These are phyloP conservation scores for Bicyclus anynana DNA, from an alignment of 1,140 invertebrate species.

Conservation along the genomic window DNA sequence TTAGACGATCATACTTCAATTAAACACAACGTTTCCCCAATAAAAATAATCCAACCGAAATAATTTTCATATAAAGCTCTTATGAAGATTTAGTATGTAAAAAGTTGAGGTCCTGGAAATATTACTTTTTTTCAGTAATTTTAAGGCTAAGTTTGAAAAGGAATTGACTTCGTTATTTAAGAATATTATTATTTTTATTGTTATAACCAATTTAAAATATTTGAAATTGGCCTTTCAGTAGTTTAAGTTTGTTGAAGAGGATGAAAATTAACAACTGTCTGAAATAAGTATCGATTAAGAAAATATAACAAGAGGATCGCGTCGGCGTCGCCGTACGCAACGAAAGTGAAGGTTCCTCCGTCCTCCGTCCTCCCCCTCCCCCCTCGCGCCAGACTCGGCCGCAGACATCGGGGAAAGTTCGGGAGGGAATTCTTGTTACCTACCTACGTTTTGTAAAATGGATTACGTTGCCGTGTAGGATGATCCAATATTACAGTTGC, in stretches of 20 bases:
- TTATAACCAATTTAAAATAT: too few species aligned
- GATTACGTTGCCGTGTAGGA: not conserved
- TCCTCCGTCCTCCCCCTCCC: slow-evolving; percentile 26
- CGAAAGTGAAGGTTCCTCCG: slow-evolving; percentile 65
- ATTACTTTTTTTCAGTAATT: too few species aligned
- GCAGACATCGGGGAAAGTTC: slow-evolving; percentile 60
- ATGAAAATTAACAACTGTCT: not conserved
- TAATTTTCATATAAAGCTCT: too few species aligned
- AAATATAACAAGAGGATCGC: slow-evolving; percentile 37
- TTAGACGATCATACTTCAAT: not conserved
- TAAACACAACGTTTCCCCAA: too few species aligned
- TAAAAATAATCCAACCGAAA: too few species aligned
- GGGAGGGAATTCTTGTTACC: slow-evolving; percentile 23
- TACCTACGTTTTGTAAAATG: slow-evolving; percentile 16
- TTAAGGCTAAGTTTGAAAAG: too few species aligned
- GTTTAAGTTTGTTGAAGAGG: too few species aligned
- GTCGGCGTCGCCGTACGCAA: slow-evolving; percentile 22
- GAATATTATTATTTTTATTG: too few species aligned
- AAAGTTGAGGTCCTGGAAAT: too few species aligned
- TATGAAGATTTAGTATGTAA: too few species aligned
- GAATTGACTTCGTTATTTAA: too few species aligned
- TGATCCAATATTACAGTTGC: not conserved
- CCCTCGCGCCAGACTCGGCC: slow-evolving; percentile 38
- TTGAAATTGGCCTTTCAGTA: too few species aligned
- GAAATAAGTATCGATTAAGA: slow-evolving; percentile 33